Percentiles rank a stretch among this genome's conserved stretches.
Conservation (phyloP, 2,113 vertebrate species). For the Ctenodactylus gundi region DNA sequence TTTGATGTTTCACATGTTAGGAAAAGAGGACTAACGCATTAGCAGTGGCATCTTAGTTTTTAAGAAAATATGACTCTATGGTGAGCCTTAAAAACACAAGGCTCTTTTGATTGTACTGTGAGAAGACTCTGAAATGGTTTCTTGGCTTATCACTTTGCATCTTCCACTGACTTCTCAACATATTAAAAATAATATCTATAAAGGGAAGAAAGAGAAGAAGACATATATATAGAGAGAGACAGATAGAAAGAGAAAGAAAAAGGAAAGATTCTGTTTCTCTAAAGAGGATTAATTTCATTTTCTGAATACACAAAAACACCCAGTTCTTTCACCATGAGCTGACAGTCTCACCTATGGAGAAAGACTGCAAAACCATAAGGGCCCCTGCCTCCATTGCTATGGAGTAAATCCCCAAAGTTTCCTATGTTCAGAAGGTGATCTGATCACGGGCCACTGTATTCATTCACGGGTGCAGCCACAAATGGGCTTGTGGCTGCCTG, state of each 20-base stretch:
- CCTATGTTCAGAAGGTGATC: too few species aligned
- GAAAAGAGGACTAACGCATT: background rate
- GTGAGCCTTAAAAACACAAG: constrained; percentile 48
- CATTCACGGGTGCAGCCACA: too few species aligned
- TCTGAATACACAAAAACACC: background rate
- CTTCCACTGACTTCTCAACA: background rate
- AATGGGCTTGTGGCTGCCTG: too few species aligned
- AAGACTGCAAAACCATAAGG: background rate
- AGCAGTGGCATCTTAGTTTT: background rate
- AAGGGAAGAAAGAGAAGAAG: background rate
- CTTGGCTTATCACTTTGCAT: background rate
- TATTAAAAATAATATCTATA: constrained; percentile 3
- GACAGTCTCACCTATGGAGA: background rate
- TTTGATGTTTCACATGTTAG: background rate
- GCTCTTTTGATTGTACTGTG: background rate
- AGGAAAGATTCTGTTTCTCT: background rate
- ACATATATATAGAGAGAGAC: background rate
- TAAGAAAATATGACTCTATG: background rate
- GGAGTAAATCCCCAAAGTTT: too few species aligned
- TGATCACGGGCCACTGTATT: too few species aligned
- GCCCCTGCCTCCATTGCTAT: background rate
- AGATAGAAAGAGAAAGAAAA: background rate
- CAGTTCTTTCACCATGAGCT: background rate
- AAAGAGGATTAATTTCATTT: background rate
- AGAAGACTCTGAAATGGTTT: background rate